phyloP scores from a whole-genome alignment of 2,113 vertebrate genomes.

The Typhlomys cinereus region DNA sequence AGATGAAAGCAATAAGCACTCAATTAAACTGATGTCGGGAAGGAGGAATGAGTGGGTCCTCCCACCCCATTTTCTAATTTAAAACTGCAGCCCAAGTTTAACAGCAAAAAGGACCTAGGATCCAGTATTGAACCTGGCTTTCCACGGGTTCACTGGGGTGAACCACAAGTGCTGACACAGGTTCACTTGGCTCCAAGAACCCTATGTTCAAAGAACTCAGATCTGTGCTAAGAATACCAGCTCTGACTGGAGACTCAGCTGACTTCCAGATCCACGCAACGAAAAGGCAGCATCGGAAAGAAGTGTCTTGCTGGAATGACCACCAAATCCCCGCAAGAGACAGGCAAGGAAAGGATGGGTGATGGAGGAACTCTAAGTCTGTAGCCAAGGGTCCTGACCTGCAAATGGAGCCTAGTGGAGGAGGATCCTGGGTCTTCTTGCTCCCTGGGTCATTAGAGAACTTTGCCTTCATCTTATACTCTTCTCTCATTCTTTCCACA shows the following conservation, averaged over 20 bases:
- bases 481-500: too few relatives aligned
- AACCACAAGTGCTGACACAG: neutral
- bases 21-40: too few relatives aligned
- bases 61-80: neutral
- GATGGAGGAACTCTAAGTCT: too few relatives aligned
- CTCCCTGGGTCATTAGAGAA: too few relatives aligned
- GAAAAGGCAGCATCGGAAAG: neutral
- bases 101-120: neutral
- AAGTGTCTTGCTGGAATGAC: neutral
- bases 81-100: neutral
- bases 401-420: neutral
- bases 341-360: neutral
- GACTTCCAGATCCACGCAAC: neutral
- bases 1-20: too few relatives aligned
- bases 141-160: too few relatives aligned
- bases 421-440: fast-evolving
- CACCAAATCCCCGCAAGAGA: neutral
- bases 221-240: neutral
- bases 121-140: neutral
- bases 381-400: too few relatives aligned
- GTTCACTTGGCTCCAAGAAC: neutral
- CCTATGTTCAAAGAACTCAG: neutral
- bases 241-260: neutral
- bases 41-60: too few relatives aligned
- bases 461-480: too few relatives aligned